Conservation (phyloP, 2,113 vertebrate species). For the Psettodes erumei region DNA sequence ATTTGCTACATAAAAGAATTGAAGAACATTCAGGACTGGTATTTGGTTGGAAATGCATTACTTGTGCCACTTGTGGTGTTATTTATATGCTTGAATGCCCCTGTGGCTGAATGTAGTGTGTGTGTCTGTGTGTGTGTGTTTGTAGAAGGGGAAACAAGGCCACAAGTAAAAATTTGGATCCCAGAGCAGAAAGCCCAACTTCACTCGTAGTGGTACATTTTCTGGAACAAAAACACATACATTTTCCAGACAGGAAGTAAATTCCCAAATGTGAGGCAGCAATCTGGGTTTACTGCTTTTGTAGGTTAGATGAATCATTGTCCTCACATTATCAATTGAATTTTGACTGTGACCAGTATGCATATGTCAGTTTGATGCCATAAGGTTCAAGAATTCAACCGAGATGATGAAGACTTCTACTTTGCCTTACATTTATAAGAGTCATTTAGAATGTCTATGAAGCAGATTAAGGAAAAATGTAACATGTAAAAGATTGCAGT, state of each 20-base stretch:
- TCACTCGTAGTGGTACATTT: not conserved
- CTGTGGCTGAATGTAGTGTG: conserved; percentile 9
- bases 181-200: conserved; percentile 1
- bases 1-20: conserved; percentile 21
- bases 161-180: conserved; percentile 4
- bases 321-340: not conserved
- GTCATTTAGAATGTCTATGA: conserved; percentile 1
- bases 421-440: not conserved
- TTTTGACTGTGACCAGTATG: not conserved
- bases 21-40: not conserved
- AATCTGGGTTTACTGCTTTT: conserved; percentile 4
- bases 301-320: not conserved
- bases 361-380: not conserved
- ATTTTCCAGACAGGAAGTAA: not conserved
- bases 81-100: conserved; percentile 26
- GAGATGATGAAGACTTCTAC: not conserved
- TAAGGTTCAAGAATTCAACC: not conserved
- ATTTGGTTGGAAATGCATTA: conserved; percentile 24
- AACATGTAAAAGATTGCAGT: not conserved
- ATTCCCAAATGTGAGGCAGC: conserved; percentile 5
- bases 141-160: conserved; percentile 22
- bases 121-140: not conserved
- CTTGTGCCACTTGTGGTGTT: conserved; percentile 11
- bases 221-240: conserved; percentile 19
- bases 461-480: conserved; percentile 17